Base-by-base conservation (phyloP, 1,140 invertebrate genomes). In the Teleogryllus occipitalis region DNA sequence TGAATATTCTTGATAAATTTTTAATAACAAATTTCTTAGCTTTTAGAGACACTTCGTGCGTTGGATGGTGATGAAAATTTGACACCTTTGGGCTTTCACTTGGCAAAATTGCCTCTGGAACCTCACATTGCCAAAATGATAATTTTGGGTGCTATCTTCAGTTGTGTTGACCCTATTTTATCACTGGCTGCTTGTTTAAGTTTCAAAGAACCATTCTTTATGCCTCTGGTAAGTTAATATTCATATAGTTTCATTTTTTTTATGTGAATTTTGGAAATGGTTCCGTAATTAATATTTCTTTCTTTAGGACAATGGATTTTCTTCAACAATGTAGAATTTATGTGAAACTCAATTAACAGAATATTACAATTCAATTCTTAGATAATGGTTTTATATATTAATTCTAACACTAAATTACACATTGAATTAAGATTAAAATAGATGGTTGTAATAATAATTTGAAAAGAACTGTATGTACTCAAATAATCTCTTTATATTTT, bases 91-190 rank as follows among this genome's bases (percentile, higher is more conserved):
- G 97, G 97, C 5, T 95, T 94, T 88, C 96, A 98, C 85, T 87
- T 98, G 80, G 95, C 96, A 0, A 90, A 91, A n/a, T 87, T 97
- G 80, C 96, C 96, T 0, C 86, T 94, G 39, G 90, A 94, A 84
- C 94, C 95, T 2, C 91, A 94, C 81, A 94, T 93, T 65, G 92
- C 91, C 8, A 97, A 97, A 88, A 95, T 98, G 92, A 89, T 98
- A 54, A 85, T 98, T 8, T 91, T 97, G 87, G 94, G 91, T 0
- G 90, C 95, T 0, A 88, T 98, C 78, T 97, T 98, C 85, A 92
- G 92, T 6, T 97, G 96, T 84, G 85, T 97, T 7, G 93, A 96
- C 85, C 95, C 96, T 6, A 90, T 97, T 48, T 91, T 96, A 49
- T 92, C 94, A 4, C 91, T 97, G 0, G 96, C 95, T 8, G 95